Evolutionary conservation across 2,888 invertebrate genomes (phyloP), one percentile per base, ranked within the genome.

Genomic region (Acrobasis consociella): DNA sequence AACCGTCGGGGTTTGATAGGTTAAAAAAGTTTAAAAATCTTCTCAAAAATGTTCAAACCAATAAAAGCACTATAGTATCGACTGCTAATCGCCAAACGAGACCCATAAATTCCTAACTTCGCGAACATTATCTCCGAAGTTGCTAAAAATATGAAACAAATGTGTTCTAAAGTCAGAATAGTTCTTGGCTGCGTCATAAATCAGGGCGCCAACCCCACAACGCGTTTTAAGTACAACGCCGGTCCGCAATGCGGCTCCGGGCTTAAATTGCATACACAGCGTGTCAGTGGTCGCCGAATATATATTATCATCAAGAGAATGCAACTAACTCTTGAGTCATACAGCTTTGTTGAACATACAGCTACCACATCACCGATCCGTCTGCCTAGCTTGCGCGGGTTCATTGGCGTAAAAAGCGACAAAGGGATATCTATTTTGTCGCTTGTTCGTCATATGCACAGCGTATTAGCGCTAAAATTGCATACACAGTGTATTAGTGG

Each of bases 221-320:
- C 64, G 62, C 60, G 73, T 74, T 80, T 80, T 77, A 78, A 81
- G 80, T 73, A 74, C 76, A 67, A 69, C 66, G 69, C 67, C 69
- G 69, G 75, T 65, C 86, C 85, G 87, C 88, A 88, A 69, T 88
- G 88, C 87, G 83, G 87, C 71, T 69, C 64, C 69, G 70, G 68
- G 76, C 71, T 81, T 73, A 78, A 78, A 80, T 76, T 80, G 76
- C 81, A 80, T 73, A 74, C 74, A 74, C 68, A 70, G 67, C 73
- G 67, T 72, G 78, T 80, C 78, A 78, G 71, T 67, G 65, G 62
- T 64, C 65, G 64, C 67, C 67, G 69, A 73, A 72, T 73, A 76
- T 78, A 76, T 74, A 75, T 80, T 81, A 81, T 80, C 73, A 80
- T 77, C 76, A 78, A 69, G 78, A 79, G 76, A 76, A 79, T 76